Evolutionary conservation across 2,888 invertebrate genomes (phyloP).

Genomic region (Campoplex nolae): DNA sequence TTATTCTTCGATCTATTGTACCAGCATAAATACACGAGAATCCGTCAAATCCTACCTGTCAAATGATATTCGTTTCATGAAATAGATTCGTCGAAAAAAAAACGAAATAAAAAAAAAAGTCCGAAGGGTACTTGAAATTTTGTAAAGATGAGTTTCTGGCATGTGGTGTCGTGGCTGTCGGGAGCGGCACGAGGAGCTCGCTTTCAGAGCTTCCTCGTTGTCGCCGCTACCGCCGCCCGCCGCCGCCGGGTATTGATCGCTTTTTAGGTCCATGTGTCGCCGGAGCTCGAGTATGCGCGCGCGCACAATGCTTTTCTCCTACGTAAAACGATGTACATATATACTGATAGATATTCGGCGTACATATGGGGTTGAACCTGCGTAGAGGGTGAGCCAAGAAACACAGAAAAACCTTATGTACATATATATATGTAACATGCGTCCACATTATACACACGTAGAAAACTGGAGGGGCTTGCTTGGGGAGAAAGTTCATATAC

Average conservation of each 20-base stretch:
- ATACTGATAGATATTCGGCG: neutral
- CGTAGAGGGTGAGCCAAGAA: slow-evolving; percentile 74
- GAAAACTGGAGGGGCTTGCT: slow-evolving; percentile 18
- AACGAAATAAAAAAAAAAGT: too few relatives aligned
- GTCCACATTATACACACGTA: neutral
- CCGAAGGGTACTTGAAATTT: too few relatives aligned
- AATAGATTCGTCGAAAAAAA: too few relatives aligned
- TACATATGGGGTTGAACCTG: slow-evolving; percentile 69
- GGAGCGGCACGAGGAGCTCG: slow-evolving; percentile 61
- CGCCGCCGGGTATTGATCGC: slow-evolving; percentile 81
- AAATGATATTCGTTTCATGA: too few relatives aligned
- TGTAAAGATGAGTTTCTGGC: too few relatives aligned
- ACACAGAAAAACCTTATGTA: slow-evolving; percentile 41
- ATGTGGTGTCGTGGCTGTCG: slow-evolving; percentile 12
- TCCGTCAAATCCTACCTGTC: too few relatives aligned
- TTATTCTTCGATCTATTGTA: too few relatives aligned
- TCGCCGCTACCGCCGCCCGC: slow-evolving; percentile 29
- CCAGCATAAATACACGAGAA: too few relatives aligned
- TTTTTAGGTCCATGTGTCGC: slow-evolving; percentile 83
- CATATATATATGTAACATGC: neutral
- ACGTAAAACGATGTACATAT: neutral
- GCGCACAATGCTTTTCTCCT: slow-evolving; percentile 47
- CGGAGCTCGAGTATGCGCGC: slow-evolving; percentile 77
- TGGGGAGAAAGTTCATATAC: slow-evolving; percentile 77
- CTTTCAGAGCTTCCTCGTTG: slow-evolving; percentile 45